Evolutionary conservation across 2,888 invertebrate species (phyloP), one percentile per base, ranked within the genome.

Genomic region (Erebia aethiops): DNA sequence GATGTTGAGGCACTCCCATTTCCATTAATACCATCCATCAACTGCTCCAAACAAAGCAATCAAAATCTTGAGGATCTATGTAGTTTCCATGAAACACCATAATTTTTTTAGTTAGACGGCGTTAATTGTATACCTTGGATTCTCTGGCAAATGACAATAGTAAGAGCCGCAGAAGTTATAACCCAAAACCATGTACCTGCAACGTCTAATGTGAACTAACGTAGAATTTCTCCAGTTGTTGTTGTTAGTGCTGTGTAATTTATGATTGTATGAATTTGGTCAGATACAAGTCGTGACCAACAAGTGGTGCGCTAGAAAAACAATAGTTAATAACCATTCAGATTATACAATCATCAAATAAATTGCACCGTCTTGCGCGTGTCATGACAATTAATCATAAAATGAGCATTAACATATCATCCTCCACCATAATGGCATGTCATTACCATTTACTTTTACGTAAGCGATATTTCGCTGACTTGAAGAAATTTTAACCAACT

Each of bases 401-500:
- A 71, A 75, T 68, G 67, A 75, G 75, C 77, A 78, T 79, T 78
- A 77, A 82, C 77, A 78, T 78, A 82, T 80, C 77, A 75, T 77
- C 67, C 64, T 75, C 73, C 69, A 67, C 66, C 67, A 63, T 71
- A 75, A 77, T 75, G 74, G 74, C 74, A 71, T 74, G 80, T 79
- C 80, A 80, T 81, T 80, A 83, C 72, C 77, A 77, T 79, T 80
- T 80, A 76, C 74, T 79, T 81, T 80, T 79, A 77, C 78, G 76
- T 80, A 78, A 80, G 77, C 72, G 72, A 76, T 80, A 78, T 79
- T 78, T 77, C 69, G 71, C 76, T 79, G 76, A 79, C 80, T 78
- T 57, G 71, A 68, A 67, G 70, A 73, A 65, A 60, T 67, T 67
- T 21, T 56, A 70, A 69, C 67, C 46, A 49, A 52, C 26, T 67